Percentiles rank a stretch among this genome's conserved stretches.
Evolutionary conservation across 2,888 invertebrate species (phyloP).

Genomic region (Thymelicus lineola): DNA sequence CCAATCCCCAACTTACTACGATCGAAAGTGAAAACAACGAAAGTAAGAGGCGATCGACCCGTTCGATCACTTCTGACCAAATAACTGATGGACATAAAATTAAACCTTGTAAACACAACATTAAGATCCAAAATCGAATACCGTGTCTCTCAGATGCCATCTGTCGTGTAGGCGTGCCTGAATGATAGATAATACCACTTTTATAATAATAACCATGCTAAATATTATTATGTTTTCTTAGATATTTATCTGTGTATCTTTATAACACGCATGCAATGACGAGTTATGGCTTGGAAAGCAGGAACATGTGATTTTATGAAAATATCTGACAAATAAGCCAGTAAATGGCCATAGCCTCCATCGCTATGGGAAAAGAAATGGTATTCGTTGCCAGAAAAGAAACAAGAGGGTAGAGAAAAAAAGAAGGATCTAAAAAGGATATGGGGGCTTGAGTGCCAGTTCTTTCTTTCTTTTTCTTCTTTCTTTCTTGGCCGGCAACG

Average conservation of each 20-base stretch:
- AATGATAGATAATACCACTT: constrained; percentile 25
- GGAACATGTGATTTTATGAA: no score
- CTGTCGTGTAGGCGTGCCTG: constrained; percentile 46
- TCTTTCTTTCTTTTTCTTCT: no score
- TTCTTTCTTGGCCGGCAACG: no score
- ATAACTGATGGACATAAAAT: constrained; percentile 2
- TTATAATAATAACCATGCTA: constrained; percentile 32
- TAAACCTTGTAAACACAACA: neutral
- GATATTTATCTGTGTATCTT: constrained; percentile 35
- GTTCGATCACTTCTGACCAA: constrained; percentile 48
- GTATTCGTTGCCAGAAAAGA: no score
- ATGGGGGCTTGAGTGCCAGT: no score
- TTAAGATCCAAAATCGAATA: constrained; percentile 18
- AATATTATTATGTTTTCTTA: constrained; percentile 34
- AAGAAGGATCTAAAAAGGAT: no score
- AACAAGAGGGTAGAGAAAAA: no score
- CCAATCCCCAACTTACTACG: constrained; percentile 64
- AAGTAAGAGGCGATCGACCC: constrained; percentile 57
- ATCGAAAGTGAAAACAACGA: constrained; percentile 73
- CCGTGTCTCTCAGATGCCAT: constrained; percentile 25
- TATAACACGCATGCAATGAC: constrained; percentile 7
- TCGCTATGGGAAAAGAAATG: no score
- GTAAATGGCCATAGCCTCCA: no score
- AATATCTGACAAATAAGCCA: no score
- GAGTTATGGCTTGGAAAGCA: constrained; percentile 5